phyloP scores from a whole-genome alignment of 1,140 invertebrate genomes.

The Halictus rubicundus region DNA sequence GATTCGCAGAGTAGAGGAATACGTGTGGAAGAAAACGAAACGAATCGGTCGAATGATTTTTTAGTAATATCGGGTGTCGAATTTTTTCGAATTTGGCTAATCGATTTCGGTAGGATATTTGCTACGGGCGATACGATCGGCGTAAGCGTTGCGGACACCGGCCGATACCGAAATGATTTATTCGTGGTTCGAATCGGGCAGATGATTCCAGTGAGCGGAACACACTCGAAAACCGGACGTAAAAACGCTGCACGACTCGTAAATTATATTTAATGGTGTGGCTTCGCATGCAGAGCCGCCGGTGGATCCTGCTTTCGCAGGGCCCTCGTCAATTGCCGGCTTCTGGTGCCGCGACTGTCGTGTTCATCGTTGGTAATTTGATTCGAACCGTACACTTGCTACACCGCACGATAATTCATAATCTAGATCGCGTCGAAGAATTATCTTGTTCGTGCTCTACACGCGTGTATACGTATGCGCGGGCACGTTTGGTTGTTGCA shows the following conservation, averaged over 20 bases:
- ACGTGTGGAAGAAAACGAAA: too few species aligned
- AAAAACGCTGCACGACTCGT: constrained; percentile 58
- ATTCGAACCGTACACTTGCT: constrained; percentile 27
- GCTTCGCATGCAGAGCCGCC: constrained; percentile 38
- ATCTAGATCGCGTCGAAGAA: constrained; percentile 38
- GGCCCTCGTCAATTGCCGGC: constrained; percentile 27
- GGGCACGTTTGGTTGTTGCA: too few species aligned
- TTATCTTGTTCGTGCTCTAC: constrained; percentile 27
- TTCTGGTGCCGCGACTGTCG: constrained; percentile 11
- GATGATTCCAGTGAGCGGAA: constrained; percentile 36
- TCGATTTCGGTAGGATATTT: too few species aligned
- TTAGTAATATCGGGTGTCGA: too few species aligned
- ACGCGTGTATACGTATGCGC: too few species aligned
- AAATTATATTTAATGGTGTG: constrained; percentile 65
- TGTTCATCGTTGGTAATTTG: constrained; percentile 30
- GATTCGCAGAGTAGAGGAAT: too few species aligned
- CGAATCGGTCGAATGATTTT: too few species aligned
- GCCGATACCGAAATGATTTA: constrained; percentile 49
- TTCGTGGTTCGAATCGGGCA: constrained; percentile 33
- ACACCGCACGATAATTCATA: constrained; percentile 22
- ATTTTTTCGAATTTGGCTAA: too few species aligned
- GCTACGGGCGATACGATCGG: too few species aligned
- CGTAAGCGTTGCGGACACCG: background rate
- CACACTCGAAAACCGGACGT: constrained; percentile 44
- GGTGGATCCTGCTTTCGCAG: constrained; percentile 34